A percentile compares a stretch with the other conserved stretches of the same genome.
phyloP scores from a whole-genome alignment of 2,113 vertebrate genomes.

The Lota lota region DNA sequence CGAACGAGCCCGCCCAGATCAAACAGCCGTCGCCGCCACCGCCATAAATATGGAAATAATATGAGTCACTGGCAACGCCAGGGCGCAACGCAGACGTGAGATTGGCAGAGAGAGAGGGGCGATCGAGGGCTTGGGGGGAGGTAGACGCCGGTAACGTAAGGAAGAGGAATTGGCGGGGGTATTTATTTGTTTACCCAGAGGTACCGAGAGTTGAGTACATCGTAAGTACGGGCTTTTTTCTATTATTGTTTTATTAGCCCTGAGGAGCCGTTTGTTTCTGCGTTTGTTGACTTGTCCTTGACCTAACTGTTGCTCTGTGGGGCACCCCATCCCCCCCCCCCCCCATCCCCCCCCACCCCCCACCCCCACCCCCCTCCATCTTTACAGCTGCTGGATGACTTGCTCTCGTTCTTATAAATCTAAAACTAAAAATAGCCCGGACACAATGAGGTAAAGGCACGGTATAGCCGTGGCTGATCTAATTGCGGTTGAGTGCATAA shows the following conservation, averaged over 20 bases:
- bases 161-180: not conserved
- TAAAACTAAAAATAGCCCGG: too few relatives aligned
- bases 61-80: constrained; percentile 58
- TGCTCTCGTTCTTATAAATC: too few relatives aligned
- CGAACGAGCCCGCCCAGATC: constrained; percentile 50
- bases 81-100: constrained; percentile 41
- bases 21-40: constrained; percentile 50
- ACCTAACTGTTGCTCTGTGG: constrained; percentile 21
- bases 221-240: not conserved
- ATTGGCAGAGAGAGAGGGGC: constrained; percentile 34
- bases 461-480: too few relatives aligned
- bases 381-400: too few relatives aligned
- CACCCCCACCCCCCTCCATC: too few relatives aligned
- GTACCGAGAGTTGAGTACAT: not conserved
- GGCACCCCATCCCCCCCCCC: not conserved
- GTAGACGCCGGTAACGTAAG: not conserved
- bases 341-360: too few relatives aligned
- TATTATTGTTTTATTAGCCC: constrained; percentile 23
- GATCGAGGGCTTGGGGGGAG: not conserved
- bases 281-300: constrained; percentile 29
- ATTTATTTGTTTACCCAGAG: constrained; percentile 13
- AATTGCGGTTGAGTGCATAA: too few relatives aligned
- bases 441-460: too few relatives aligned
- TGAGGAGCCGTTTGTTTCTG: constrained; percentile 32
- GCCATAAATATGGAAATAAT: constrained; percentile 70